phyloP scores from a whole-genome alignment of 2,888 invertebrate species.

The Caenorhabditis virilis region DNA sequence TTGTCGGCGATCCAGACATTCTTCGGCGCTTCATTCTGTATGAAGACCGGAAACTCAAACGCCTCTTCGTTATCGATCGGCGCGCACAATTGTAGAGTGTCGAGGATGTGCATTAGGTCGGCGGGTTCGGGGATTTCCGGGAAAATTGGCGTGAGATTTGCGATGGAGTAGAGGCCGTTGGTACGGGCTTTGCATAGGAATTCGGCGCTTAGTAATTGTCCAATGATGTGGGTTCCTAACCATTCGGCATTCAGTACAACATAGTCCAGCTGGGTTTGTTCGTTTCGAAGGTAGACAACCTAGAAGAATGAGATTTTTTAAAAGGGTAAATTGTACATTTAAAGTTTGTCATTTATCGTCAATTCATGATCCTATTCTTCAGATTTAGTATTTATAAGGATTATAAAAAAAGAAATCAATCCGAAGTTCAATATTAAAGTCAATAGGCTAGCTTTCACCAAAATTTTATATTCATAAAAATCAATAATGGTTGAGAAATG shows the following conservation, averaged over 20 bases:
- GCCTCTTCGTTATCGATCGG: constrained; percentile 63
- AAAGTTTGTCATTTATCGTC: too few relatives aligned
- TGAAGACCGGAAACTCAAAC: constrained; percentile 79
- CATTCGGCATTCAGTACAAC: constrained; percentile 77
- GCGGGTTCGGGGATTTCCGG: constrained; percentile 77
- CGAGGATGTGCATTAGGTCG: constrained; percentile 76
- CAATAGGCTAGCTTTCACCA: too few relatives aligned
- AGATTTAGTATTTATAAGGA: too few relatives aligned
- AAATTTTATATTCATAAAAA: too few relatives aligned
- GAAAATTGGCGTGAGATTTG: constrained; percentile 79
- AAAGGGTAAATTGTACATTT: too few relatives aligned
- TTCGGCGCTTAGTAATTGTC: constrained; percentile 74
- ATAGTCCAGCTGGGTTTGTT: constrained; percentile 73
- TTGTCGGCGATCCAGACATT: constrained; percentile 46
- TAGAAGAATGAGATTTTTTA: constrained; percentile 67
- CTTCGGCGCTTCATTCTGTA: constrained; percentile 63
- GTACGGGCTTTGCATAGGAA: constrained; percentile 72
- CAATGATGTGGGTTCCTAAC: constrained; percentile 77
- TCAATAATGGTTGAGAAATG: too few relatives aligned
- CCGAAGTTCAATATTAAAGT: too few relatives aligned
- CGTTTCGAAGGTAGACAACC: constrained; percentile 75
- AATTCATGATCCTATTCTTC: too few relatives aligned
- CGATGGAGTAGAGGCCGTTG: constrained; percentile 78
- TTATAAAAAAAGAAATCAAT: too few relatives aligned
- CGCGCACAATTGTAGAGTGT: constrained; percentile 74